phyloP scores from a whole-genome alignment of 2,113 vertebrate genomes.

The Brienomyrus longianalis region DNA sequence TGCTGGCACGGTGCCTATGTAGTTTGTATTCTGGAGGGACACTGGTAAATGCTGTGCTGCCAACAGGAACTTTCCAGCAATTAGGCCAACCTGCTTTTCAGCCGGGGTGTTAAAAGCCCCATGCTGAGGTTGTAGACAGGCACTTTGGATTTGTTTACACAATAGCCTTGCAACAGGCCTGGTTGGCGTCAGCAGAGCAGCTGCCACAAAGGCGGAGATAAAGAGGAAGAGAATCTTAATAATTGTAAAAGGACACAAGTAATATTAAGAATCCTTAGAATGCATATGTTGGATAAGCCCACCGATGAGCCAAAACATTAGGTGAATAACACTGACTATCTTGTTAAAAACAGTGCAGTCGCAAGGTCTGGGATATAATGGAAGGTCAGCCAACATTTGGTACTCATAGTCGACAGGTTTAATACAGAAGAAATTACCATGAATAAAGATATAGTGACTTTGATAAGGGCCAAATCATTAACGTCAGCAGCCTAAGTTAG shows the following conservation, averaged over 20 bases:
- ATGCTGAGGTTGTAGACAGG: constrained; percentile 15
- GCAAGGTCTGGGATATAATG: neutral
- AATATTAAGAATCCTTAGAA: neutral
- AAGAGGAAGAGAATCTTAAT: neutral
- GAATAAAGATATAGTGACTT: neutral
- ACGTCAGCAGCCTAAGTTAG: neutral
- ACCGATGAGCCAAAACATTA: neutral
- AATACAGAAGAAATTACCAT: neutral
- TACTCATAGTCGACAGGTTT: neutral
- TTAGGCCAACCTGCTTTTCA: constrained; percentile 22
- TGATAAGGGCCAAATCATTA: neutral
- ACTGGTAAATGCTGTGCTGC: constrained; percentile 21
- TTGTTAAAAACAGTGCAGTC: neutral
- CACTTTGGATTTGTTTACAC: constrained; percentile 20
- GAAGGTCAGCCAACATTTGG: neutral
- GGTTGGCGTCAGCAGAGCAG: neutral
- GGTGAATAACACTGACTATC: neutral
- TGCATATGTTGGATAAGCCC: neutral
- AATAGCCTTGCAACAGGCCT: neutral
- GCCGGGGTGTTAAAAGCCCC: constrained; percentile 10
- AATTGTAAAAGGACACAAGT: neutral
- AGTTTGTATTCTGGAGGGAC: constrained; percentile 23
- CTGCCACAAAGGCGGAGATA: neutral
- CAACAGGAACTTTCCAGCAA: constrained; percentile 23
- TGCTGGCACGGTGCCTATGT: neutral